Conservation (phyloP, 2,888 invertebrate species). For the Drosophila basisetae region DNA sequence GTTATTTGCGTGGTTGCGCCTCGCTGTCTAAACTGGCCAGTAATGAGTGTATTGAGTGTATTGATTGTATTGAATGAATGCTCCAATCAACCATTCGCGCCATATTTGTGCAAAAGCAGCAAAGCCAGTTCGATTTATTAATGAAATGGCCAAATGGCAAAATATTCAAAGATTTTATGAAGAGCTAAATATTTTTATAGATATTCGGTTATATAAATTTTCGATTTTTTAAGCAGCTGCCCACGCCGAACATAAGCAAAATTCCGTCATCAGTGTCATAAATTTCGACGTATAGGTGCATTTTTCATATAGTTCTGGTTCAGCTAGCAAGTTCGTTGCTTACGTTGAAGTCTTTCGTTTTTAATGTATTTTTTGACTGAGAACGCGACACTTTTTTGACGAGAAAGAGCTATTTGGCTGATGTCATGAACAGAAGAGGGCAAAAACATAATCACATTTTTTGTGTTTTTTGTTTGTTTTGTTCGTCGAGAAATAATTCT, state of each 20-base stretch:
- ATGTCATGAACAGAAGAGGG: slow-evolving; percentile 64
- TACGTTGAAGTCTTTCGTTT: slow-evolving; percentile 79
- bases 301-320: slow-evolving; percentile 31
- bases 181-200: slow-evolving; percentile 10
- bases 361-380: neutral
- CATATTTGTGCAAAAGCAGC: slow-evolving; percentile 66
- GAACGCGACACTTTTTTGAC: slow-evolving; percentile 22
- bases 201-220: slow-evolving; percentile 10
- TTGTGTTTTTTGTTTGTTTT: slow-evolving; percentile 26
- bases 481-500: slow-evolving; percentile 29
- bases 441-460: slow-evolving; percentile 36
- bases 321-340: slow-evolving; percentile 62
- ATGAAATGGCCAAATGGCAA: slow-evolving; percentile 57
- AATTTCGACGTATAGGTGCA: slow-evolving; percentile 75
- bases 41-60: slow-evolving; percentile 9
- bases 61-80: slow-evolving; percentile 27
- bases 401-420: slow-evolving; percentile 44
- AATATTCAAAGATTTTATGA: slow-evolving; percentile 46
- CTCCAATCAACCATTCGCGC: slow-evolving; percentile 36
- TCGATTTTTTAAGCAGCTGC: slow-evolving; percentile 20
- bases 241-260: slow-evolving; percentile 37
- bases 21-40: slow-evolving; percentile 46
- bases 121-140: slow-evolving; percentile 61
- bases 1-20: slow-evolving; percentile 60
- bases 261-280: slow-evolving; percentile 66